Conservation (phyloP, 2,797 vertebrate species). For the Pangasius larnaudii region DNA sequence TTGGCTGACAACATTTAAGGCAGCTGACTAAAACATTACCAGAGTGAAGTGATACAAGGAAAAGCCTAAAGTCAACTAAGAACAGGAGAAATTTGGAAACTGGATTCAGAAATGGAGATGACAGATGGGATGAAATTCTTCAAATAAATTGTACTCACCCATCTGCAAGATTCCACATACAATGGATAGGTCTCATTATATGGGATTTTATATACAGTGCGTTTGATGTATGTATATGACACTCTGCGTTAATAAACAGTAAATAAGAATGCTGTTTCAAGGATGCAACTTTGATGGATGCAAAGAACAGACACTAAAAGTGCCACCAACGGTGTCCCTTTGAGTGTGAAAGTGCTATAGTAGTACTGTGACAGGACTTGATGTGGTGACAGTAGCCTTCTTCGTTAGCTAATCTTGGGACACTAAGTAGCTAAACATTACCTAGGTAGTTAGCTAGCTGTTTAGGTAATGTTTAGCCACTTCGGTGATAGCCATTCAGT, state of each 20-base stretch:
- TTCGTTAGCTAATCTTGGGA: not conserved
- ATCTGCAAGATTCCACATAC: not conserved
- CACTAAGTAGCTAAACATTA: constrained; percentile 4
- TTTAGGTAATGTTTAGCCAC: constrained; percentile 1
- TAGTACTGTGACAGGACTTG: not conserved
- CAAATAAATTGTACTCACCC: not conserved
- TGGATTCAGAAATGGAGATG: not conserved
- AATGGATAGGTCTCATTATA: not conserved
- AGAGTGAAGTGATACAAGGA: not conserved
- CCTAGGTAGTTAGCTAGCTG: not conserved
- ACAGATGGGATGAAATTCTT: not conserved
- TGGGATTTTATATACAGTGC: not conserved
- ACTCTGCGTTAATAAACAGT: not conserved
- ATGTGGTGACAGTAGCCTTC: not conserved
- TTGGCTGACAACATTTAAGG: not conserved
- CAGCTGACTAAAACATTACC: not conserved
- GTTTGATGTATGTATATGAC: not conserved
- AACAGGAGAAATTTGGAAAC: not conserved
- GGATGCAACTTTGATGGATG: not conserved
- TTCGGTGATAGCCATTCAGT: not conserved
- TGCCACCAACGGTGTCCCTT: not conserved
- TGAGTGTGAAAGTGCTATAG: not conserved
- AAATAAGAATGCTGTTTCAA: not conserved
- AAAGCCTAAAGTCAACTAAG: not conserved
- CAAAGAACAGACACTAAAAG: not conserved